Percentiles rank a stretch among this genome's conserved stretches.
These are phyloP conservation scores for Mustelus asterias DNA, from an alignment of 2,113 vertebrate genomes.

Conservation along the genomic window DNA sequence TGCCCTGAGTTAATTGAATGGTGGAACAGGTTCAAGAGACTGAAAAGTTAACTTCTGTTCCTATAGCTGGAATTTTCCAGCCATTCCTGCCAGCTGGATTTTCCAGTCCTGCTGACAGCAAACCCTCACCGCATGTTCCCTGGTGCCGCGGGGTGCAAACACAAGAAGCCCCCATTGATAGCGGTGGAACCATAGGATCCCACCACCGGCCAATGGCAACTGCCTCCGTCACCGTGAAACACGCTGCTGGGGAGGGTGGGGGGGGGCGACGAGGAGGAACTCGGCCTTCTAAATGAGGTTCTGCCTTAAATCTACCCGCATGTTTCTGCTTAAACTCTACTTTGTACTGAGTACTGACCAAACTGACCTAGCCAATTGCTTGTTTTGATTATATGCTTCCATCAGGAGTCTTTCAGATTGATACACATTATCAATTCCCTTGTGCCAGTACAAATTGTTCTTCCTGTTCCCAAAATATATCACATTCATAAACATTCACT, in stretches of 20 bases:
- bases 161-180: too few species aligned
- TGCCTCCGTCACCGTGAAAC: too few species aligned
- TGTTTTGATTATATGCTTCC: not conserved
- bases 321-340: not conserved
- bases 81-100: too few species aligned
- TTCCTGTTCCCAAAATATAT: not conserved
- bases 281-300: not conserved
- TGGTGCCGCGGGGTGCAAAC: too few species aligned
- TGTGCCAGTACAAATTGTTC: not conserved
- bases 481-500: not conserved
- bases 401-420: not conserved
- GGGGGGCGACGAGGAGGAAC: too few species aligned
- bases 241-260: too few species aligned
- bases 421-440: constrained; percentile 11
- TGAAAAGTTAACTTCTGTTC: not conserved
- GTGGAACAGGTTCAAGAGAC: too few species aligned
- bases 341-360: not conserved
- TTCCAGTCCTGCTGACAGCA: too few species aligned
- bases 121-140: too few species aligned
- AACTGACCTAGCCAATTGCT: not conserved
- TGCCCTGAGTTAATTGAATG: not conserved
- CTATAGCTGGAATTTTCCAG: not conserved
- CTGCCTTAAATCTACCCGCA: not conserved
- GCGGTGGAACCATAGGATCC: too few species aligned
- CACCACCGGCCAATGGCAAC: too few species aligned